phyloP scores from a whole-genome alignment of 2,888 invertebrate genomes.

The Pseudanteris insignis region DNA sequence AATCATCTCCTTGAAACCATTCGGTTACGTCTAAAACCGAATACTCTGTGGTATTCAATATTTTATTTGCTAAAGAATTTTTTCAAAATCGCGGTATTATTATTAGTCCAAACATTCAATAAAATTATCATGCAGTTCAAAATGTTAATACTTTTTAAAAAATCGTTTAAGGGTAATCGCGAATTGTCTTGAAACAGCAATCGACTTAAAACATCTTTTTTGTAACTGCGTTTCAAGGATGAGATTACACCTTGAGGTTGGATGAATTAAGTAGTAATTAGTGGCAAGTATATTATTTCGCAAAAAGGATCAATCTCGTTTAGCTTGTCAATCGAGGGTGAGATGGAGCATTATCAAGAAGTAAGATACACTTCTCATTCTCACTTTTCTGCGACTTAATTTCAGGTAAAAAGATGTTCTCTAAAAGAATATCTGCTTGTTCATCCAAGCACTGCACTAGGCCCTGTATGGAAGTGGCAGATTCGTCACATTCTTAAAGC shows the following conservation, averaged over 20 bases:
- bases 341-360: slow-evolving; percentile 14
- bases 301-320: slow-evolving; percentile 1
- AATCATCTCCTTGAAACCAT: slow-evolving; percentile 1
- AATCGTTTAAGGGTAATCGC: neutral
- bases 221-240: neutral
- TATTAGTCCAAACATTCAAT: slow-evolving; percentile 1
- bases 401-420: slow-evolving; percentile 10
- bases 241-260: slow-evolving; percentile 1
- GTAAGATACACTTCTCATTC: slow-evolving; percentile 5
- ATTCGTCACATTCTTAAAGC: slow-evolving; percentile 6
- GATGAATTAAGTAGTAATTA: neutral
- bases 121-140: slow-evolving; percentile 2
- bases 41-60: neutral
- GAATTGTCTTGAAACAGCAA: neutral
- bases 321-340: neutral
- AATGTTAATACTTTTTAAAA: slow-evolving; percentile 1
- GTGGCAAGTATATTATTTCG: slow-evolving; percentile 6
- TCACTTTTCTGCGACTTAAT: neutral
- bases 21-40: neutral
- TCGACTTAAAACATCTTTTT: neutral
- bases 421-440: slow-evolving; percentile 7
- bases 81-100: neutral
- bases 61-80: neutral
- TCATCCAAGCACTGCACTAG: slow-evolving; percentile 10
- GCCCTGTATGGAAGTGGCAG: slow-evolving; percentile 6